phyloP scores from a whole-genome alignment of 2,113 vertebrate genomes.

The Ginglymostoma cirratum region DNA sequence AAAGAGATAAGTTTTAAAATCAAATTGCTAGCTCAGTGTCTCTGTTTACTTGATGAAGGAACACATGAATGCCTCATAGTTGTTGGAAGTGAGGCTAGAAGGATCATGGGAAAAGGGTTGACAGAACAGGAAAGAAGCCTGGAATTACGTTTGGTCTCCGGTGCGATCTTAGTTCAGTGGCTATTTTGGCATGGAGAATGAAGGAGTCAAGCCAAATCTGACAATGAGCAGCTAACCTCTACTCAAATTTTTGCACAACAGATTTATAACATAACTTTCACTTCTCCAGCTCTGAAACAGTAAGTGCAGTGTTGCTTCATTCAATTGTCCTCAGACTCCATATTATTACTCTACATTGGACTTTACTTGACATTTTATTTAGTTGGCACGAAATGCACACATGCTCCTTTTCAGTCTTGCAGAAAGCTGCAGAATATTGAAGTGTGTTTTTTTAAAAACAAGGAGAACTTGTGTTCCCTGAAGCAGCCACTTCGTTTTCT shows the following conservation, averaged over 20 bases:
- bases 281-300: neutral
- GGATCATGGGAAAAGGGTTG: neutral
- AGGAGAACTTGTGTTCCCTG: neutral
- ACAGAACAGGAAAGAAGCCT: neutral
- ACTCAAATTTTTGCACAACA: neutral
- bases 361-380: neutral
- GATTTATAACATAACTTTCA: neutral
- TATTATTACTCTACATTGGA: neutral
- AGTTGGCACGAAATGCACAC: neutral
- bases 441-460: neutral
- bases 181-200: neutral
- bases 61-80: neutral
- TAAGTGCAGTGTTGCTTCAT: neutral
- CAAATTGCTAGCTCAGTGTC: neutral
- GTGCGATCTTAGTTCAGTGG: neutral
- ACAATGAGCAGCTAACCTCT: neutral
- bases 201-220: neutral
- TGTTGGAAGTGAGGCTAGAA: neutral
- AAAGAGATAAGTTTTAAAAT: neutral
- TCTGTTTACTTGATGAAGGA: neutral
- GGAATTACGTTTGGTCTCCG: neutral
- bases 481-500: neutral
- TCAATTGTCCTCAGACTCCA: neutral
- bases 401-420: neutral
- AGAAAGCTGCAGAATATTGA: neutral